These are phyloP conservation scores for Sinocyclocheilus anophthalmus DNA, from an alignment of 2,113 vertebrate species.

Conservation along the genomic window DNA sequence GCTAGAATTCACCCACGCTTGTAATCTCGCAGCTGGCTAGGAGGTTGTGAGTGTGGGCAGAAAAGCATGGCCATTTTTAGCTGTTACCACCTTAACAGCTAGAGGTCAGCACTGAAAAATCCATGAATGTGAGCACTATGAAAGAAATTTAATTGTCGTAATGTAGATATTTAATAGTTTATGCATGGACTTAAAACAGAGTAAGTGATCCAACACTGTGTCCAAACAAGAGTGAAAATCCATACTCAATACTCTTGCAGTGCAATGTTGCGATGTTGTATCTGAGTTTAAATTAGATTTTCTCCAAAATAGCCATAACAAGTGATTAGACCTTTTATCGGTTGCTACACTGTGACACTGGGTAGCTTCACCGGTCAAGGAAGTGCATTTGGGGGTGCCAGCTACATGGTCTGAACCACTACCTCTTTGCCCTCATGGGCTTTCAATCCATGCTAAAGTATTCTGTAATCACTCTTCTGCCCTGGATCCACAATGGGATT, in stretches of 20 bases:
- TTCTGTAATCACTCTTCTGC: neutral
- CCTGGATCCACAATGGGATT: neutral
- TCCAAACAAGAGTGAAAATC: neutral
- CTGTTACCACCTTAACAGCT: neutral
- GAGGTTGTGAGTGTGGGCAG: neutral
- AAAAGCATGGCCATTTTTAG: neutral
- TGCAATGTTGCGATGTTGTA: neutral
- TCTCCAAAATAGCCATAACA: neutral
- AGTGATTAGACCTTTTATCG: neutral
- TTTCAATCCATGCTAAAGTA: neutral
- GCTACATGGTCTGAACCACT: neutral
- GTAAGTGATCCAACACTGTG: no score
- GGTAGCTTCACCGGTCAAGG: neutral
- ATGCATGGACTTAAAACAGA: no score
- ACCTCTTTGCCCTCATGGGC: neutral
- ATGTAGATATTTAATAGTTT: no score
- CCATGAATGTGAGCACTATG: neutral
- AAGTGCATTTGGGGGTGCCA: neutral
- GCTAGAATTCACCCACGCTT: slow-evolving; percentile 1
- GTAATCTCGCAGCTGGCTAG: slow-evolving; percentile 19
- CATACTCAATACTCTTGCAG: neutral
- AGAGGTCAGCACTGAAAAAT: slow-evolving; percentile 16
- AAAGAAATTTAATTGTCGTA: neutral
- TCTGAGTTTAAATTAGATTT: neutral
- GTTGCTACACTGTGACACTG: neutral